Evolutionary conservation across 2,888 invertebrate genomes (phyloP).

Genomic region (Eristalinus aeneus): DNA sequence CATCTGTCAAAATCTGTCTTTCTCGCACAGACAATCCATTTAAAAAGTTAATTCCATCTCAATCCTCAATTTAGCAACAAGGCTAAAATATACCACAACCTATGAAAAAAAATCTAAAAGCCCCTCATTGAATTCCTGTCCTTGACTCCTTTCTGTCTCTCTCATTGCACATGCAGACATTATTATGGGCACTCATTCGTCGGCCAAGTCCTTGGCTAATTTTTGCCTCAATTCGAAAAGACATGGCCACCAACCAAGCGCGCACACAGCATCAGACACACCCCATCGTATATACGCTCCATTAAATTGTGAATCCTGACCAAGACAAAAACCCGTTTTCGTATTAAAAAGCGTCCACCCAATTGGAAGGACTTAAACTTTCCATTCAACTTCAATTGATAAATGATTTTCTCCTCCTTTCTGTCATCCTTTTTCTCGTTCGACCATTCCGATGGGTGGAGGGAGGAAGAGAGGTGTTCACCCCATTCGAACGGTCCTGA

Average conservation of each 20-base stretch:
- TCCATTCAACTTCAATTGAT: constrained; percentile 30
- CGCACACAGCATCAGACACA: neutral
- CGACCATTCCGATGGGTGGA: neutral
- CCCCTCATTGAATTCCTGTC: too few relatives aligned
- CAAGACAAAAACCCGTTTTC: neutral
- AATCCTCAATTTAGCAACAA: too few relatives aligned
- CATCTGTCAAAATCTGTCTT: too few relatives aligned
- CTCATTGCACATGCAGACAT: neutral
- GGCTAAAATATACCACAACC: too few relatives aligned
- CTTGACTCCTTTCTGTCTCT: neutral
- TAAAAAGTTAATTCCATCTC: too few relatives aligned
- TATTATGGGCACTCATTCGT: neutral
- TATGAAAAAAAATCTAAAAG: too few relatives aligned
- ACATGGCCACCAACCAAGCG: neutral
- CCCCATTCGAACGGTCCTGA: constrained; percentile 5
- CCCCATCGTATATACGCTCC: too few relatives aligned
- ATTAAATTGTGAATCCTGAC: neutral
- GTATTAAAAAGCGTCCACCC: neutral
- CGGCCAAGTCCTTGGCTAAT: neutral
- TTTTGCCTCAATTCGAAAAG: neutral
- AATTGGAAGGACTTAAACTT: constrained; percentile 26
- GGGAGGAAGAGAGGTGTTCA: neutral
- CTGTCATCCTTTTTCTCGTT: constrained; percentile 16
- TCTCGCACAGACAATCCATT: too few relatives aligned
- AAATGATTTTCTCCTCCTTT: constrained; percentile 32